A percentile compares a stretch with the other conserved stretches of the same genome.
Conservation (phyloP, 2,888 invertebrate genomes). For the Coleophora deauratella region DNA sequence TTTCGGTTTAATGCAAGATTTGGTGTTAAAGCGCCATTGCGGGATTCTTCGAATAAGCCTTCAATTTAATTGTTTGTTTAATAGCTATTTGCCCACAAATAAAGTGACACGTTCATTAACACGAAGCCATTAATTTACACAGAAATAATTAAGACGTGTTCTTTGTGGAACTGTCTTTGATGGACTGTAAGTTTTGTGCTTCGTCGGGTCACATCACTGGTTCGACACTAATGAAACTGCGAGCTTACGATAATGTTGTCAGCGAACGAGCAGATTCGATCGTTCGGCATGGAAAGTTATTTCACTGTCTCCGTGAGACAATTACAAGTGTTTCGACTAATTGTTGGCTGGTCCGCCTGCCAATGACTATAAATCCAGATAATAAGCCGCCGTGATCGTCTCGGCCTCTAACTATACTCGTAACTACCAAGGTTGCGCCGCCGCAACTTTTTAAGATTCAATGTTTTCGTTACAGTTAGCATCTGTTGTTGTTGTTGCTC, state of each 20-base stretch:
- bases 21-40: no score
- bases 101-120: conserved; percentile 2
- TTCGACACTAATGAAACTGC: conserved; percentile 27
- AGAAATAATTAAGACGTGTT: no score
- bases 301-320: conserved; percentile 48
- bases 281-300: conserved; percentile 36
- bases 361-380: conserved; percentile 58
- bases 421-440: conserved; percentile 30
- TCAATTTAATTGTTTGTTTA: conserved; percentile 19
- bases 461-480: conserved; percentile 16
- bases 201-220: no score
- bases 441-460: conserved; percentile 17
- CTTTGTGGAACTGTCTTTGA: conserved; percentile 11
- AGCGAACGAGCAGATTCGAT: conserved; percentile 22
- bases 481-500: conserved; percentile 12
- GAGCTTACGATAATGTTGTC: conserved; percentile 35
- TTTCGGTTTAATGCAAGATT: no score
- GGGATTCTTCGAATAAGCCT: no score
- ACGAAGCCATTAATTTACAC: conserved; percentile 2
- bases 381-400: conserved; percentile 39
- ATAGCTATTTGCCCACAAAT: conserved; percentile 7
- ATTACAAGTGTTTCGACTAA: conserved; percentile 53
- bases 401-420: conserved; percentile 21
- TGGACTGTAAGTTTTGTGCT: conserved; percentile 30
- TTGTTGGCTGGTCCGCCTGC: conserved; percentile 43